These are phyloP conservation scores for Prochilodus magdalenae DNA, from an alignment of 2,113 vertebrate species.

Conservation along the genomic window DNA sequence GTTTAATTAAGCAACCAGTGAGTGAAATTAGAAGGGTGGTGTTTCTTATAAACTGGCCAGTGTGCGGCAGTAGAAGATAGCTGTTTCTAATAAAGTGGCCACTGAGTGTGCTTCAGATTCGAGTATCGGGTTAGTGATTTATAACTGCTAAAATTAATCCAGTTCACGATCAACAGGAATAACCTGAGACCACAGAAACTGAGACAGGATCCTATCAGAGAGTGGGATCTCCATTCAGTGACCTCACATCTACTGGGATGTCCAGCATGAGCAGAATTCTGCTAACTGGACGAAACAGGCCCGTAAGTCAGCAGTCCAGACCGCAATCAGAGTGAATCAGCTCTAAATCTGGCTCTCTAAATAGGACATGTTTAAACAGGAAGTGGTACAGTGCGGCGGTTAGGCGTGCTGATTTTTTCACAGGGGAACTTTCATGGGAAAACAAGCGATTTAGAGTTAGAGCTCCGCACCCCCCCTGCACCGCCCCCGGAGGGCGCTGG, in stretches of 20 bases:
- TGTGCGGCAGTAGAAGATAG: too few relatives aligned
- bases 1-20: too few relatives aligned
- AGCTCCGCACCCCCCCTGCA: constrained; percentile 9
- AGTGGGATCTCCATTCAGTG: not conserved
- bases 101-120: too few relatives aligned
- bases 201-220: too few relatives aligned
- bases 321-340: constrained; percentile 16
- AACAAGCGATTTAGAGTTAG: constrained; percentile 52
- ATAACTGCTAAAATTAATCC: too few relatives aligned
- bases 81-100: too few relatives aligned
- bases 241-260: not conserved
- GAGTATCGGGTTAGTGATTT: too few relatives aligned
- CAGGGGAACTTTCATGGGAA: constrained; percentile 47
- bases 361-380: constrained; percentile 34
- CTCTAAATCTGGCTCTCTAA: constrained; percentile 20
- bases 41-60: too few relatives aligned
- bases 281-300: not conserved
- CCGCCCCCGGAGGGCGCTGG: constrained; percentile 34
- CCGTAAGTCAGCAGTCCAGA: constrained; percentile 7
- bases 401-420: constrained; percentile 21
- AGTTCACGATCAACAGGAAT: too few relatives aligned
- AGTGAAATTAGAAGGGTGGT: too few relatives aligned
- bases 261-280: constrained; percentile 10
- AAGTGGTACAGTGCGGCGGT: constrained; percentile 29
- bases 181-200: too few relatives aligned